phyloP scores from a whole-genome alignment of 2,888 invertebrate species.

The Antheraea yamamai region DNA sequence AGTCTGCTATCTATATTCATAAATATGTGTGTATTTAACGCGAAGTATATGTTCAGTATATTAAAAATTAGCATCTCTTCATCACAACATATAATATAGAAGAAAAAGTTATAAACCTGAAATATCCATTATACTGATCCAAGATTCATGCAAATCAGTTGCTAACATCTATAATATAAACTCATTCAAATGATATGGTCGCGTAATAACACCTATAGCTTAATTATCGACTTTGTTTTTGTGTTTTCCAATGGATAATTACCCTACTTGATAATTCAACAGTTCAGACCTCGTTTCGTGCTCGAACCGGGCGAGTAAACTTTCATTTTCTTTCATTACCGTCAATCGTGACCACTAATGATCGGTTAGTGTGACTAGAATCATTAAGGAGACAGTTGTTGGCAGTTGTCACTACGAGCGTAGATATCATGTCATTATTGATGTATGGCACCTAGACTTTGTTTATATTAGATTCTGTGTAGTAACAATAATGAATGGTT shows the following conservation, averaged over 20 bases:
- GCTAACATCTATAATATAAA: neutral
- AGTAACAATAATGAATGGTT: neutral
- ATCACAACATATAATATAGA: neutral
- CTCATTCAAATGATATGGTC: neutral
- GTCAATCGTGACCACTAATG: slow-evolving; percentile 44
- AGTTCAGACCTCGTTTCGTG: slow-evolving; percentile 13
- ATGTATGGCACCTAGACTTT: slow-evolving; percentile 8
- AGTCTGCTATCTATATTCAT: no score
- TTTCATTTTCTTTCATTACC: slow-evolving; percentile 56
- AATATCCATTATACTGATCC: neutral
- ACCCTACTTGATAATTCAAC: slow-evolving; percentile 7
- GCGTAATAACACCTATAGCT: neutral
- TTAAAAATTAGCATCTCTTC: neutral
- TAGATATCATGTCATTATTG: neutral
- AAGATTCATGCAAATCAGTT: neutral
- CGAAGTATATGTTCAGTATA: neutral
- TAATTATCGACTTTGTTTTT: slow-evolving; percentile 4
- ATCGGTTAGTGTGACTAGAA: slow-evolving; percentile 54
- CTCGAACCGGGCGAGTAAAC: slow-evolving; percentile 29
- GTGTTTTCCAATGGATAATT: slow-evolving; percentile 9
- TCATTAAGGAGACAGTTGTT: slow-evolving; percentile 46
- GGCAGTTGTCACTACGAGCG: slow-evolving; percentile 9
- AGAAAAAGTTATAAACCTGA: neutral
- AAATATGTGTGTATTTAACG: neutral
- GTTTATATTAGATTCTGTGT: neutral